Evolutionary conservation across 2,797 vertebrate species (phyloP).

Genomic region (Melanogrammus aeglefinus): DNA sequence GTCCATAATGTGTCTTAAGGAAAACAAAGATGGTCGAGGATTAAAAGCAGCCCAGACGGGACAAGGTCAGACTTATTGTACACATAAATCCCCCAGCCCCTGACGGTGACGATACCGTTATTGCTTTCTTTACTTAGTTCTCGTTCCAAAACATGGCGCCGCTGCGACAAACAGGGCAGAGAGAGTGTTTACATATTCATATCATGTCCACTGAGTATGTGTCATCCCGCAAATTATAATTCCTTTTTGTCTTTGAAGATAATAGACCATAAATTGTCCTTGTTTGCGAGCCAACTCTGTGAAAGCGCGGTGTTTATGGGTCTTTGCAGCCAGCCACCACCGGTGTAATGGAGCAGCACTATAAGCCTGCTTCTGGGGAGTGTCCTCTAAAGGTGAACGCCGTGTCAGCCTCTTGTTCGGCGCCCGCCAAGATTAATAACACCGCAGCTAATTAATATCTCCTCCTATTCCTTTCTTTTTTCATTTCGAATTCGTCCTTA

Average conservation of each 20-base stretch:
- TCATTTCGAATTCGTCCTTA: slow-evolving; percentile 52
- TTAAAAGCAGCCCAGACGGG: background rate
- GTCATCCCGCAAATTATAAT: slow-evolving; percentile 75
- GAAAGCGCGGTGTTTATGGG: slow-evolving; percentile 72
- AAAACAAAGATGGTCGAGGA: background rate
- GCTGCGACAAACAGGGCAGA: slow-evolving; percentile 6
- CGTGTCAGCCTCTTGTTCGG: slow-evolving; percentile 51
- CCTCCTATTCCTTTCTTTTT: slow-evolving; percentile 62
- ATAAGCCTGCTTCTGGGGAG: slow-evolving; percentile 38
- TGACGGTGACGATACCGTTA: slow-evolving; percentile 13
- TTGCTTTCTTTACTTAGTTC: background rate
- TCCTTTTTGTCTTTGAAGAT: slow-evolving; percentile 76
- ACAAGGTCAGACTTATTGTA: slow-evolving; percentile 26
- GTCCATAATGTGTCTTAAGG: background rate
- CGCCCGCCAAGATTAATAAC: slow-evolving; percentile 65
- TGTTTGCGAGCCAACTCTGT: slow-evolving; percentile 73
- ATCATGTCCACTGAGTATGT: slow-evolving; percentile 67
- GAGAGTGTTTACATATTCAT: slow-evolving; percentile 70
- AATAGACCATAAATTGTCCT: slow-evolving; percentile 78
- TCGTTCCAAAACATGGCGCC: background rate
- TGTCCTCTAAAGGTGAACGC: slow-evolving; percentile 73
- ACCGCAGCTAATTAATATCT: slow-evolving; percentile 67
- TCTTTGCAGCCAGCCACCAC: slow-evolving; percentile 50
- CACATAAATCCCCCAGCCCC: slow-evolving; percentile 15
- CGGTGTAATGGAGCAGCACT: slow-evolving; percentile 59